Evolutionary conservation across 2,797 vertebrate species (phyloP).

Genomic region (Coregonus ussuriensis): DNA sequence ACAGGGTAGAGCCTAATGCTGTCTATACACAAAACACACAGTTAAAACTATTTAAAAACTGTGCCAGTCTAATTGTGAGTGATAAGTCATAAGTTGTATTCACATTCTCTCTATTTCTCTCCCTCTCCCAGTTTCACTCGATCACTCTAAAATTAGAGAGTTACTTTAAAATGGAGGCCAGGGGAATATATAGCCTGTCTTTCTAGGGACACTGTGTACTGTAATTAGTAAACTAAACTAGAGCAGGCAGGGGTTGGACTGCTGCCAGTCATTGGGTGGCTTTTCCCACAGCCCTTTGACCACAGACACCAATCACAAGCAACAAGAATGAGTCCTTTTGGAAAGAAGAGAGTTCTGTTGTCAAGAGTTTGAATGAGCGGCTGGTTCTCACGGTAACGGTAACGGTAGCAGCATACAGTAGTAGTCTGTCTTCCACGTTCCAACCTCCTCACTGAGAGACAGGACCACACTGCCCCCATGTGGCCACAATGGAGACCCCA

Average conservation of each 20-base stretch:
- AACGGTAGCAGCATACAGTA: slow-evolving; percentile 33
- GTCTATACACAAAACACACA: slow-evolving; percentile 28
- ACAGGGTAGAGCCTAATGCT: slow-evolving; percentile 5
- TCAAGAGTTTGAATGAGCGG: slow-evolving; percentile 52
- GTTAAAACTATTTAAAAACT: slow-evolving; percentile 13
- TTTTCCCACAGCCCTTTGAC: slow-evolving; percentile 72
- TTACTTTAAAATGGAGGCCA: slow-evolving; percentile 62
- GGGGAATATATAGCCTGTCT: slow-evolving; percentile 58
- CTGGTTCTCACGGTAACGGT: slow-evolving; percentile 54
- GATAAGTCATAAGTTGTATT: slow-evolving; percentile 35
- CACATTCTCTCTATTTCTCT: slow-evolving; percentile 20
- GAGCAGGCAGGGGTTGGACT: slow-evolving; percentile 37
- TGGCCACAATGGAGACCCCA: slow-evolving; percentile 35
- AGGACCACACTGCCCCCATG: slow-evolving; percentile 61
- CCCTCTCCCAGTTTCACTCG: too few relatives aligned
- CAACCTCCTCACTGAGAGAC: slow-evolving; percentile 2
- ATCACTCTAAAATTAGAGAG: slow-evolving; percentile 62
- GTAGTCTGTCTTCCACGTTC: slow-evolving; percentile 27
- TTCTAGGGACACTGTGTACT: slow-evolving; percentile 47
- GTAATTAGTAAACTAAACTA: slow-evolving; percentile 26
- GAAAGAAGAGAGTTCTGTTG: slow-evolving; percentile 51
- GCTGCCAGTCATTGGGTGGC: slow-evolving; percentile 49
- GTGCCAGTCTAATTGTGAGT: slow-evolving; percentile 38
- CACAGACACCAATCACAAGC: slow-evolving; percentile 43
- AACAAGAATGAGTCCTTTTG: slow-evolving; percentile 46